phyloP scores from a whole-genome alignment of 2,888 invertebrate genomes.

The Alloplasta piceator region DNA sequence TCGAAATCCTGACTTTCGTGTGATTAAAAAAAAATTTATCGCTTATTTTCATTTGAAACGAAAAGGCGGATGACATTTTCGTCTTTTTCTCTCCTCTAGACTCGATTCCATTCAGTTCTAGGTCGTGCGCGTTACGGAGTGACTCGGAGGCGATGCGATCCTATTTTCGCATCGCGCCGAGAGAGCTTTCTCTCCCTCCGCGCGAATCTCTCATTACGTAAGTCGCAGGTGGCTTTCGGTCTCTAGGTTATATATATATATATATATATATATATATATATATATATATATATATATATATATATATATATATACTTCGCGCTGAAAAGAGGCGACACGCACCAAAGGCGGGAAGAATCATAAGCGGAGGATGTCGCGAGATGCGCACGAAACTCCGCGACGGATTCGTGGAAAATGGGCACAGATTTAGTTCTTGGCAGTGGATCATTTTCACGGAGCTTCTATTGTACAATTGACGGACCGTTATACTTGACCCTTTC shows the following conservation, averaged over 20 bases:
- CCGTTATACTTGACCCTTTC: neutral
- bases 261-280: too few relatives aligned
- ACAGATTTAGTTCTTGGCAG: conserved; percentile 70
- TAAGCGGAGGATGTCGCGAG: neutral
- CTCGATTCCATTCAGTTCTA: conserved; percentile 57
- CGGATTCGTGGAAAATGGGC: conserved; percentile 3
- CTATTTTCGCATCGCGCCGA: conserved; percentile 48
- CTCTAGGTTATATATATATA: neutral
- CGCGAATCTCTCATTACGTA: conserved; percentile 34
- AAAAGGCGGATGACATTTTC: neutral
- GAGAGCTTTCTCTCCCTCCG: conserved; percentile 38
- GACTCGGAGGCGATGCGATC: conserved; percentile 8
- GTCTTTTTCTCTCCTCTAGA: conserved; percentile 19
- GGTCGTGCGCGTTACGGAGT: conserved; percentile 37
- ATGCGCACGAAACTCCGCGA: neutral
- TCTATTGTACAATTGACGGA: neutral
- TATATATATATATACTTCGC: conserved; percentile 17
- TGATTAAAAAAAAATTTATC: too few relatives aligned
- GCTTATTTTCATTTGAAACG: neutral
- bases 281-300: too few relatives aligned
- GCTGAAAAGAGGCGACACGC: conserved; percentile 5
- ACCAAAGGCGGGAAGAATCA: conserved; percentile 38
- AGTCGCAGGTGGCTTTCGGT: conserved; percentile 52
- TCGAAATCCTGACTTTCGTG: too few relatives aligned
- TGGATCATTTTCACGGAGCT: conserved; percentile 48